Base-by-base conservation (phyloP, 2,113 vertebrate species). In the Neodon shergylaensis region DNA sequence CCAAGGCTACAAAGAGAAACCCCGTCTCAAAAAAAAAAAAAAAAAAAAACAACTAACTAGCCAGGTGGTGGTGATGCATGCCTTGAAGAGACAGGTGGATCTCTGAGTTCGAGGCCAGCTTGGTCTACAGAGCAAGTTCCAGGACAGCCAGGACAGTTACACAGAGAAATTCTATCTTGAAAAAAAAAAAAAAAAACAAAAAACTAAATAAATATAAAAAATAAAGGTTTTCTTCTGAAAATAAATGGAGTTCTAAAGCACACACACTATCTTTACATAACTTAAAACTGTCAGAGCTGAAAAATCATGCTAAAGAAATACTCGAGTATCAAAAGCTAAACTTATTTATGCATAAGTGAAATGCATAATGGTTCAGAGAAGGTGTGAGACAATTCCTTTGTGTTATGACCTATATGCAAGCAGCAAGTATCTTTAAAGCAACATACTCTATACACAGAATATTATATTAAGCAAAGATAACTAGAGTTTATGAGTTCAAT, bases 241-340 rank as follows among this genome's bases (percentile, higher is more conserved):
- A 49, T 49, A 97, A 97, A 98, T 87, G 94, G 83, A 98, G 90
- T 97, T 97, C 47, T 97, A 97, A 93, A 93, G 26, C 68, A 84
- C 54, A 82, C 6, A 74, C 12, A 39, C 0, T 82, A 21, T 63
- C 61, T 94, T 88, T 94, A 36, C 36, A 49, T 84, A 91, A 94
- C 22, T 8, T 78, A 2, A 81, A 95, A 61, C 49, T 72, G 28
- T 91, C 73, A 92, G 65, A 39, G 63, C 52, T 92, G 49, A 77
- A 94, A 89, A 90, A 61, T 92, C 36, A 79, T 36, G 17, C 26
- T 68, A 97, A 92, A 89, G 83, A 96, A 93, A 42, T 58, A 83
- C 21, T 47, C 0, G 0, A 52, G n/a, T 44, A 87, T 83, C 49
- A 92, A 89, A 90, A 74, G 65, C 36, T 87, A 93, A 90, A 94